phyloP scores from a whole-genome alignment of 92 coral and sea anemone species.

The Scolanthus callimorphus region DNA sequence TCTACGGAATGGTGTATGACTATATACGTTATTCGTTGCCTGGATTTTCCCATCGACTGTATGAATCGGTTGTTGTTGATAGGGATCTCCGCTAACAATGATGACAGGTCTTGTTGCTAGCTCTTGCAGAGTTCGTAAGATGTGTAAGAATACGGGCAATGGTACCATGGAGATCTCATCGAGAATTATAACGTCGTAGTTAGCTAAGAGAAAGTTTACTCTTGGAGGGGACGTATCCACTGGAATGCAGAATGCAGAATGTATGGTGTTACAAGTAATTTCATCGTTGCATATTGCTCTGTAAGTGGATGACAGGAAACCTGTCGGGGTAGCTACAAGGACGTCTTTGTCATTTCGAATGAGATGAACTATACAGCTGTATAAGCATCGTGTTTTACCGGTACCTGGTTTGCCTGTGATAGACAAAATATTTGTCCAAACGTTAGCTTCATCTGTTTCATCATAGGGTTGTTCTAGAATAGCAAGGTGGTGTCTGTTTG shows the following conservation, averaged over 20 bases:
- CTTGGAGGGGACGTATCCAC: background rate
- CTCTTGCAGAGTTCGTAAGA: constrained; percentile 4
- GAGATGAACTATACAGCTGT: background rate
- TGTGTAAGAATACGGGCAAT: background rate
- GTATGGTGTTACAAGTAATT: background rate
- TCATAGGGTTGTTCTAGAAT: constrained; percentile 1
- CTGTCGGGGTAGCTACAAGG: constrained; percentile 10
- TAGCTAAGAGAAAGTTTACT: background rate
- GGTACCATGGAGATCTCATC: constrained; percentile 45
- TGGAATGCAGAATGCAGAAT: constrained; percentile 12
- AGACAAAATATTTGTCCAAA: constrained; percentile 23
- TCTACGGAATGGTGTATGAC: background rate
- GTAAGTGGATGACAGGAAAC: constrained; percentile 10
- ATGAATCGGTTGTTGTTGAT: constrained; percentile 22
- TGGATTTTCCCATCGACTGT: background rate
- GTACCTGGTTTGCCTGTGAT: constrained; percentile 26
- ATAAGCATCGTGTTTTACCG: constrained; percentile 20
- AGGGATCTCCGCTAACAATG: background rate
- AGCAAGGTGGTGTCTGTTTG: no score
- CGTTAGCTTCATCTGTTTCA: background rate
- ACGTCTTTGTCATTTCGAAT: background rate
- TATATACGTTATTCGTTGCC: background rate
- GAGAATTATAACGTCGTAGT: constrained; percentile 15
- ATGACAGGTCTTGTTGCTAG: constrained; percentile 17
- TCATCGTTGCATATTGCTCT: background rate